These are phyloP conservation scores for Lathronympha strigana DNA, from an alignment of 2,888 invertebrate genomes.

Conservation along the genomic window DNA sequence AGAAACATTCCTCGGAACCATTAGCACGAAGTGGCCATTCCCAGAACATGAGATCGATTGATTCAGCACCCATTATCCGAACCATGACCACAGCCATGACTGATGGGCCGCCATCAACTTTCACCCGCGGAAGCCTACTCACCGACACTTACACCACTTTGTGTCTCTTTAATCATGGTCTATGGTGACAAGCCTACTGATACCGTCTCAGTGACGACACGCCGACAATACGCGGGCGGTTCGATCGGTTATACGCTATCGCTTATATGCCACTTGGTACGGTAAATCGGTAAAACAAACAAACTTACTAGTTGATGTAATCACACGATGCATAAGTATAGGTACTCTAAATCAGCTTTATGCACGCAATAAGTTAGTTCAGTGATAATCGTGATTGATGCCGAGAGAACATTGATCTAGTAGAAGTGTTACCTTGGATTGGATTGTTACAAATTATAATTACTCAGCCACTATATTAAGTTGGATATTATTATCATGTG, in stretches of 20 bases:
- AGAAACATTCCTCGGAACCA: constrained; percentile 21
- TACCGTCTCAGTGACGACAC: constrained; percentile 21
- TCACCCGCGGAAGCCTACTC: constrained; percentile 29
- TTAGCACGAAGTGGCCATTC: constrained; percentile 30
- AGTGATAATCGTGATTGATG: constrained; percentile 16
- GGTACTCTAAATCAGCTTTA: background rate
- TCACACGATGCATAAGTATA: background rate
- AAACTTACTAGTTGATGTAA: background rate
- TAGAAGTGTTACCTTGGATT: background rate
- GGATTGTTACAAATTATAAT: background rate
- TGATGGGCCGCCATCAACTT: constrained; percentile 35
- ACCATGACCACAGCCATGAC: constrained; percentile 34
- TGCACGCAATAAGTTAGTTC: background rate
- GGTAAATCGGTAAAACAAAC: background rate
- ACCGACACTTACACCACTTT: constrained; percentile 22
- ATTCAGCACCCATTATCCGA: constrained; percentile 23
- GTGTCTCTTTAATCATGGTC: constrained; percentile 35
- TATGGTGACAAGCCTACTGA: constrained; percentile 17
- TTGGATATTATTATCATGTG: too few species aligned
- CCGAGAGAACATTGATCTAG: constrained; percentile 8
- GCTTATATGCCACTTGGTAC: background rate
- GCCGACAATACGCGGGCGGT: background rate
- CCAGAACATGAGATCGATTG: constrained; percentile 33
- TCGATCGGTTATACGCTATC: background rate
- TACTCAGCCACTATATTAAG: background rate